phyloP scores from a whole-genome alignment of 2,888 invertebrate genomes.

The Holacanthella duospinosa region DNA sequence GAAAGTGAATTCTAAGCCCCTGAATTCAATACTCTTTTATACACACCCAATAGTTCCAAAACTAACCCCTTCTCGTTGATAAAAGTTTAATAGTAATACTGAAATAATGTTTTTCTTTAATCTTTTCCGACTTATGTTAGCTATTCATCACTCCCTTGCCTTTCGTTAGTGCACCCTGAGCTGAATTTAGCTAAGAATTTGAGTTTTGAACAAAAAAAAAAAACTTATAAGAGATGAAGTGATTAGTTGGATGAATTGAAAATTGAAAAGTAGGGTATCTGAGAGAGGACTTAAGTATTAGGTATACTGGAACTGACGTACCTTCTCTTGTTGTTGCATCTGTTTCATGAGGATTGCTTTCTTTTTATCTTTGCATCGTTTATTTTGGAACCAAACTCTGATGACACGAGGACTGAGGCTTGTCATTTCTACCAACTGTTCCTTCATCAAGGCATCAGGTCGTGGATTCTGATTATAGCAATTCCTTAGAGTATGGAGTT shows the following conservation, averaged over 20 bases:
- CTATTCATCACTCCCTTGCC: too few species aligned
- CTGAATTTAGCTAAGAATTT: neutral
- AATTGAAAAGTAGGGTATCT: too few species aligned
- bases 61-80: neutral
- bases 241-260: neutral
- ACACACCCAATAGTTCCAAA: neutral
- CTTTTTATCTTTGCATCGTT: slow-evolving; percentile 95
- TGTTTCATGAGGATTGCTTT: slow-evolving; percentile 92
- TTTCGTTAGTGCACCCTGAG: too few species aligned
- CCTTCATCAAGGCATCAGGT: slow-evolving; percentile 90
- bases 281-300: too few species aligned
- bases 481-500: slow-evolving; percentile 90
- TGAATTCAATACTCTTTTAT: neutral
- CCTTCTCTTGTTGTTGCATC: slow-evolving; percentile 97
- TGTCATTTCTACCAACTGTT: slow-evolving; percentile 98
- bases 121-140: neutral
- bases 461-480: slow-evolving; percentile 96
- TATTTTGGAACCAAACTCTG: slow-evolving; percentile 99
- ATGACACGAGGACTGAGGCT: slow-evolving; percentile 93
- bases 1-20: neutral
- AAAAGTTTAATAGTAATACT: neutral
- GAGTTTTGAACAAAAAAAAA: neutral
- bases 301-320: slow-evolving; percentile 43
- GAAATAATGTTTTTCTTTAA: neutral
- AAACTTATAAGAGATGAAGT: neutral